phyloP scores from a whole-genome alignment of 2,888 invertebrate genomes.

The Opisthograptis luteolata region DNA sequence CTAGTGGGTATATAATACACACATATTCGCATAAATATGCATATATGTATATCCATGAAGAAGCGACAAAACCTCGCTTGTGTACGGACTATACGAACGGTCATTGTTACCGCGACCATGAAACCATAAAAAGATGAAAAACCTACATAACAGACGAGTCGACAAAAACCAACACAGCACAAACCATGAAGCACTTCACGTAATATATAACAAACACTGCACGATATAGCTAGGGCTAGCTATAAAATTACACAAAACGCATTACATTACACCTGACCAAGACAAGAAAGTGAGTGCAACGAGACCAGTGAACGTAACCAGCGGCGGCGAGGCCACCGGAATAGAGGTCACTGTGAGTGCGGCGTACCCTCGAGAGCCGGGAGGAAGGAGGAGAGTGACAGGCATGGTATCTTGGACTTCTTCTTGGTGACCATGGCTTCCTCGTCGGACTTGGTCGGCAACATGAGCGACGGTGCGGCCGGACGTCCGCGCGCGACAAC shows the following conservation, averaged over 20 bases:
- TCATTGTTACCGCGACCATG: conserved; percentile 32
- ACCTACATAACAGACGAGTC: conserved; percentile 1
- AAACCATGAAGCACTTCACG: conserved; percentile 24
- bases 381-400: conserved; percentile 76
- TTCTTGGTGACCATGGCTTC: conserved; percentile 79
- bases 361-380: conserved; percentile 79
- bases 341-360: conserved; percentile 67
- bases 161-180: conserved; percentile 4
- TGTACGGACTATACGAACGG: conserved; percentile 1
- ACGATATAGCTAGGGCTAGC: conserved; percentile 53
- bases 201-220: conserved; percentile 53
- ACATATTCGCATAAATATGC: conserved; percentile 15
- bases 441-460: conserved; percentile 73
- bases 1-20: too few species aligned
- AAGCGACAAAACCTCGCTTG: conserved; percentile 18
- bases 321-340: conserved; percentile 69
- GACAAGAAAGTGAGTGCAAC: conserved; percentile 81
- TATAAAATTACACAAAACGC: conserved; percentile 61
- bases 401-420: conserved; percentile 80
- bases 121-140: conserved; percentile 25
- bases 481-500: conserved; percentile 76
- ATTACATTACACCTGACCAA: conserved; percentile 78
- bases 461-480: conserved; percentile 62
- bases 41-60: conserved; percentile 20
- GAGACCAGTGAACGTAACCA: conserved; percentile 76